Base-by-base conservation (phyloP, 2,113 vertebrate species). In the Physeter macrocephalus region DNA sequence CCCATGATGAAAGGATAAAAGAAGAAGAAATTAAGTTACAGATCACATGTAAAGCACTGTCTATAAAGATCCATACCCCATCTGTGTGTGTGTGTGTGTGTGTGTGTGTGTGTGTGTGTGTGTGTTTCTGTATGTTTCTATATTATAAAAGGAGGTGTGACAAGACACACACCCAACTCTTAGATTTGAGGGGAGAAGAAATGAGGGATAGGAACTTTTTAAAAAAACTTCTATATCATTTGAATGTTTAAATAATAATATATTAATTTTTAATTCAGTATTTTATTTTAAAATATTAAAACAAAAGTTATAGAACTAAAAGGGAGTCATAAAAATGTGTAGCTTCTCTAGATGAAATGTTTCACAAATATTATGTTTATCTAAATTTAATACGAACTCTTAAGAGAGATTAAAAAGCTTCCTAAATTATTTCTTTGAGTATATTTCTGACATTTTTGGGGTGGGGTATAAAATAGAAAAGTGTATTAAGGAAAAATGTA, bases 341-440 rank as follows among this genome's bases (percentile, higher is more conserved):
- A 52, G 10, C 14, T 78, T 95, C 46, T 61, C 31, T 78, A 77
- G 54, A 85, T 84, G 31, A 93, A 77, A 74, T 85, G 8, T 67
- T 71, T 93, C 61, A 67, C 20, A 74, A 74, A 71, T 66, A 85
- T 62, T 4, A 61, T 29, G 4, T 75, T 66, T 91, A 78, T 74
- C 62, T 88, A 88, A 91, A 67, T 85, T 74, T 88, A 88, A 25
- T 5, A 88, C 13, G 81, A 74, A 92, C 29, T 52, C 21, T 25
- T 94, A 67, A 75, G 59, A 80, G 34, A 72, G 39, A 74, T 67
- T 61, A 49, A 62, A 72, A 86, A 18, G 0, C 6, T 88, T 62
- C 25, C 18, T 93, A 85, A 90, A 17, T 90, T 78, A 90, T 90
- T 89, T 89, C 93, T 74, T 80, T 94, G 77, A 97, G 66, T 86